Conservation (phyloP, 2,797 vertebrate species). For the Clarias fuscus region DNA sequence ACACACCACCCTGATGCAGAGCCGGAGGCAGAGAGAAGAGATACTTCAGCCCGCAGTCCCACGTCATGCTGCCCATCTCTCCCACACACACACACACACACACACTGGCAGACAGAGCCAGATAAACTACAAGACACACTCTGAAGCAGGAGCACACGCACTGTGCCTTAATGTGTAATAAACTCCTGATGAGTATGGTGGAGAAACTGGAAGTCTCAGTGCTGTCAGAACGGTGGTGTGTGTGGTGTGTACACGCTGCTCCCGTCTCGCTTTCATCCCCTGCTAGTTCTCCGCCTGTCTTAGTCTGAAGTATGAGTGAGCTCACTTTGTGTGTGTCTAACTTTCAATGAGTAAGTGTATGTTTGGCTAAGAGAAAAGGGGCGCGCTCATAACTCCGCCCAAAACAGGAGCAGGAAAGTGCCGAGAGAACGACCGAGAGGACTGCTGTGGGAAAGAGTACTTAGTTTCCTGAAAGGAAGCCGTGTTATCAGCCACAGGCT, state of each 20-base stretch:
- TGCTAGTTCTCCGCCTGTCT: slow-evolving; percentile 49
- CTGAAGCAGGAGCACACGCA: slow-evolving; percentile 3
- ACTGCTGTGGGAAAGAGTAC: slow-evolving; percentile 77
- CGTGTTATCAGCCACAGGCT: neutral
- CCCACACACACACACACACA: slow-evolving; percentile 2
- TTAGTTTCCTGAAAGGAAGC: slow-evolving; percentile 40
- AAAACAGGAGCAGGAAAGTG: slow-evolving; percentile 43
- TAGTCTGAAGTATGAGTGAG: slow-evolving; percentile 56
- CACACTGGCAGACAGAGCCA: neutral
- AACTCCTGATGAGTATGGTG: slow-evolving; percentile 26
- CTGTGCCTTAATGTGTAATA: slow-evolving; percentile 33
- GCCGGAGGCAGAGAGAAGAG: slow-evolving; percentile 89
- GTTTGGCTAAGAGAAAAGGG: slow-evolving; percentile 13
- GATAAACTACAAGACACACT: slow-evolving; percentile 1
- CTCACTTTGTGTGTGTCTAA: neutral
- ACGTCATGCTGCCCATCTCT: slow-evolving; percentile 80
- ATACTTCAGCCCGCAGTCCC: slow-evolving; percentile 94
- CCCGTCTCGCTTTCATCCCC: slow-evolving; percentile 52
- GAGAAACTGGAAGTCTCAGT: slow-evolving; percentile 27
- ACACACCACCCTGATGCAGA: slow-evolving; percentile 88
- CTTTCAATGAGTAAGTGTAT: slow-evolving; percentile 24
- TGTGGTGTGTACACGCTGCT: neutral
- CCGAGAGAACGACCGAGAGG: slow-evolving; percentile 73
- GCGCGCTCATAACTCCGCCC: slow-evolving; percentile 22
- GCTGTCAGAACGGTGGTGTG: slow-evolving; percentile 7